Evolutionary conservation across 2,113 vertebrate genomes (phyloP).

Genomic region (Menidia beryllina): DNA sequence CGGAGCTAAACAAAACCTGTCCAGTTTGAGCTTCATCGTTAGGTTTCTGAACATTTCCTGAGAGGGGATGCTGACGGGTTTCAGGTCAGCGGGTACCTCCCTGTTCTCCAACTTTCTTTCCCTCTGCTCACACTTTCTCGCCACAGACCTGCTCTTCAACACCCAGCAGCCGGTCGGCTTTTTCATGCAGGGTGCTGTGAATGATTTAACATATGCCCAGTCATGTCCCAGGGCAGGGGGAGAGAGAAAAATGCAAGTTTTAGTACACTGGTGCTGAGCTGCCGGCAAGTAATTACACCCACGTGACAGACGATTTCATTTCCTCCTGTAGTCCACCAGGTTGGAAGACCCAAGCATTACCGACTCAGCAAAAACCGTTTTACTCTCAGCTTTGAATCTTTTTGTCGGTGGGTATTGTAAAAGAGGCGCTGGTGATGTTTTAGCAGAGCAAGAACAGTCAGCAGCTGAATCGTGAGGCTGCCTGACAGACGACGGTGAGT

Average conservation of each 20-base stretch:
- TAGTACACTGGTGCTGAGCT: conserved; percentile 63
- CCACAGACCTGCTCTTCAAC: conserved; percentile 37
- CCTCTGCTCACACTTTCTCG: conserved; percentile 24
- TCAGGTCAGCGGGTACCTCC: not conserved
- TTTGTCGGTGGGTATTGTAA: conserved; percentile 36
- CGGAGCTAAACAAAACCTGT: not conserved
- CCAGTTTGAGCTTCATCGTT: conserved; percentile 18
- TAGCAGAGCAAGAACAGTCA: not conserved
- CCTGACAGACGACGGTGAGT: conserved; percentile 10
- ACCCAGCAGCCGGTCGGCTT: conserved; percentile 28
- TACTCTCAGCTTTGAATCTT: conserved; percentile 36
- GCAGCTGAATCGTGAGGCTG: not conserved
- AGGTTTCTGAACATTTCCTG: not conserved
- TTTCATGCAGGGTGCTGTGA: conserved; percentile 41
- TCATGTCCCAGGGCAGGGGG: conserved; percentile 46
- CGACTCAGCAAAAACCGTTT: conserved; percentile 37
- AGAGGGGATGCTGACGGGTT: not conserved
- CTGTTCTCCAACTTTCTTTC: not conserved
- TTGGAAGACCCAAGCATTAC: conserved; percentile 38
- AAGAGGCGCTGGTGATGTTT: conserved; percentile 11
- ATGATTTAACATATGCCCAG: conserved; percentile 69
- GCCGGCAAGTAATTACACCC: conserved; percentile 68
- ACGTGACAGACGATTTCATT: conserved; percentile 39
- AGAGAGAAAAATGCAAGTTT: conserved; percentile 52
- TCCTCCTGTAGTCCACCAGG: conserved; percentile 17